Conservation (phyloP, 2,888 invertebrate species). For the Eupithecia dodoneata region DNA sequence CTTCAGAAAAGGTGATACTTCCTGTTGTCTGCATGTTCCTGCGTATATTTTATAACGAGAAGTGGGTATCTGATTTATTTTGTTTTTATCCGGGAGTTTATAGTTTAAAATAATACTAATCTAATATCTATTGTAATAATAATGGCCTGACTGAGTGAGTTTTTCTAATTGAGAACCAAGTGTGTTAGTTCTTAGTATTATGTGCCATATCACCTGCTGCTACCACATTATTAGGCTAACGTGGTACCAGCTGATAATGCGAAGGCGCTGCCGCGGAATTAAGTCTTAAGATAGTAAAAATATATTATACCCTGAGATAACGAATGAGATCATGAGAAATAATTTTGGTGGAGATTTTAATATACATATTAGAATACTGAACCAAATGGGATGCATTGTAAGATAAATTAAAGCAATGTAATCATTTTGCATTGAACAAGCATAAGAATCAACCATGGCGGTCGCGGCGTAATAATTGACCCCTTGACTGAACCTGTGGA, state of each 20-base stretch:
- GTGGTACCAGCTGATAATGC: neutral
- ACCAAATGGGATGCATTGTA: neutral
- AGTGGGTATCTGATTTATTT: neutral
- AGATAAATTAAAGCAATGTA: neutral
- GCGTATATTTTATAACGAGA: neutral
- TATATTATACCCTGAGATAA: too few species aligned
- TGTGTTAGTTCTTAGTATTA: too few species aligned
- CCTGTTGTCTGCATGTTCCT: conserved; percentile 9
- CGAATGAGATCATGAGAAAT: neutral
- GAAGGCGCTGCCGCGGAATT: neutral
- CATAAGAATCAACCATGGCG: neutral
- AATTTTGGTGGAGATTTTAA: neutral
- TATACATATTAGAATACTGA: neutral
- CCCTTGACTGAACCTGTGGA: too few species aligned
- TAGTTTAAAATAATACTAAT: too few species aligned
- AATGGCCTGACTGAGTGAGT: too few species aligned
- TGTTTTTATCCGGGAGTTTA: neutral
- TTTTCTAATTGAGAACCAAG: too few species aligned
- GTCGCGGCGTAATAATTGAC: too few species aligned
- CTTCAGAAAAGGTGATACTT: conserved; percentile 38
- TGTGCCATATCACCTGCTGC: neutral
- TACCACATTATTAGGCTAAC: neutral
- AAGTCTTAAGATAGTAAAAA: neutral
- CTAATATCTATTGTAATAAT: too few species aligned
- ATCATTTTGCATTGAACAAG: neutral